A percentile compares a stretch with the other conserved stretches of the same genome.
These are phyloP conservation scores for Idris sp. DNA, from an alignment of 1,140 invertebrate genomes.

Conservation along the genomic window DNA sequence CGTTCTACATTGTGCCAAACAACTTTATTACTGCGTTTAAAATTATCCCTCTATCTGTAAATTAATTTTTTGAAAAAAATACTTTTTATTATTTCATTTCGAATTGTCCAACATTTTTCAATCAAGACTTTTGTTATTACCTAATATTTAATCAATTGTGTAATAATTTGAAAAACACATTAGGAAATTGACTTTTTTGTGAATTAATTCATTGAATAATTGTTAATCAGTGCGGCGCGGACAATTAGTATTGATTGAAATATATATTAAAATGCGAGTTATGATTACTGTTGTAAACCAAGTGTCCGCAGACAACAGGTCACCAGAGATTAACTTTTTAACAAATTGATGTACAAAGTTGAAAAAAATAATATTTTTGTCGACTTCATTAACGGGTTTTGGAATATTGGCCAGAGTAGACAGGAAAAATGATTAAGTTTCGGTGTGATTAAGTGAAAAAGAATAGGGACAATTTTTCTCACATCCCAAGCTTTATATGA, in stretches of 20 bases:
- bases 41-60: too few species aligned
- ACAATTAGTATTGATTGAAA: slow-evolving; percentile 10
- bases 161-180: neutral
- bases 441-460: slow-evolving; percentile 19
- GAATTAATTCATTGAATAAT: slow-evolving; percentile 9
- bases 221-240: neutral
- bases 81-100: too few species aligned
- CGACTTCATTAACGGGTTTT: too few species aligned
- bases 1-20: too few species aligned
- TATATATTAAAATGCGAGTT: slow-evolving; percentile 6
- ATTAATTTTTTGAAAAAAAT: too few species aligned
- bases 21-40: too few species aligned
- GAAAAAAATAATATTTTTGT: too few species aligned
- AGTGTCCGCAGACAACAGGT: slow-evolving; percentile 10
- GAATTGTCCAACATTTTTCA: neutral
- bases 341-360: slow-evolving; percentile 33
- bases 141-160: neutral
- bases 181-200: slow-evolving; percentile 2
- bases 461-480: slow-evolving; percentile 46
- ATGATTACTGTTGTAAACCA: slow-evolving; percentile 8
- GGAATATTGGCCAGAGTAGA: too few species aligned
- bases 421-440: too few species aligned
- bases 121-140: neutral
- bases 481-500: slow-evolving; percentile 30
- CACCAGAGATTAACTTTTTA: slow-evolving; percentile 33